Conservation (phyloP, 1,140 invertebrate species). For the Diuraphis noxia region DNA sequence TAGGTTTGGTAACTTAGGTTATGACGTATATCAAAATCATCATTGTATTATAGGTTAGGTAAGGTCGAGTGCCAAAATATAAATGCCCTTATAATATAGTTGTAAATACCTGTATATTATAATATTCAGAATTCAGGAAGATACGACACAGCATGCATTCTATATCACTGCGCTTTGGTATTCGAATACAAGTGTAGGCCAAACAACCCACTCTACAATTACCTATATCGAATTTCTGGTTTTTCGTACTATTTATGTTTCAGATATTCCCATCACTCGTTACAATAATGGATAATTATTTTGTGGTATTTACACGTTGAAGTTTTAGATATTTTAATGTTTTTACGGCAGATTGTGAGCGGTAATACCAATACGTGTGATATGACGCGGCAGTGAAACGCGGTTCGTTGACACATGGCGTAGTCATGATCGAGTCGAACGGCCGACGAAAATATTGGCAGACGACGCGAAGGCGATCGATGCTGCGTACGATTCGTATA, state of each 20-base stretch:
- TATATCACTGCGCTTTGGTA: too few species aligned
- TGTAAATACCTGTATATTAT: neutral
- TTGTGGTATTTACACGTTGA: neutral
- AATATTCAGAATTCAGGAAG: too few species aligned
- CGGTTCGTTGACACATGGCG: neutral
- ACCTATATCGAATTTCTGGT: neutral
- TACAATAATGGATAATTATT: neutral
- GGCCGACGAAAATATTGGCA: neutral
- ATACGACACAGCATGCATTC: too few species aligned
- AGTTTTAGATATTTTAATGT: neutral
- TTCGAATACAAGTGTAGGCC: neutral
- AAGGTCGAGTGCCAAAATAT: neutral
- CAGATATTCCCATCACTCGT: neutral
- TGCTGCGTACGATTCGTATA: neutral
- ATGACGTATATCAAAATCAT: too few species aligned
- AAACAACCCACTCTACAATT: neutral
- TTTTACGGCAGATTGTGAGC: neutral
- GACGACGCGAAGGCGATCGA: neutral
- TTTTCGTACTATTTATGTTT: neutral
- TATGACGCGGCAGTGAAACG: neutral
- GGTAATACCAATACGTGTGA: neutral
- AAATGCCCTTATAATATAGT: neutral
- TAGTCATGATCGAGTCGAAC: neutral
- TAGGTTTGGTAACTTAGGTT: too few species aligned
- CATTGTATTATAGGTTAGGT: too few species aligned